These are phyloP conservation scores for Urocynchramus pylzowi DNA, from an alignment of 2,113 vertebrate species.

Conservation along the genomic window DNA sequence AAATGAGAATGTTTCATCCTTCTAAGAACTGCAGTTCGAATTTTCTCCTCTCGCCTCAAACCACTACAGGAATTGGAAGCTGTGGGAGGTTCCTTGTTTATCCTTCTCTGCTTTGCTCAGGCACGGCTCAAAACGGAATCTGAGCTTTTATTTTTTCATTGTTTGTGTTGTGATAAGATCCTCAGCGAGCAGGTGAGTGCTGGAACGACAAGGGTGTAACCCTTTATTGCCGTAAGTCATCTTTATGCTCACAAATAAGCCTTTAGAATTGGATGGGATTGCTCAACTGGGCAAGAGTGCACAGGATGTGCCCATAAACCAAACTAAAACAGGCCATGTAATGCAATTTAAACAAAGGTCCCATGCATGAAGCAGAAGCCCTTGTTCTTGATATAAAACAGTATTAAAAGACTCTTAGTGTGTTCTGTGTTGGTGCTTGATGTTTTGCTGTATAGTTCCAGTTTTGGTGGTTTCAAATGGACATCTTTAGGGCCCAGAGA, in stretches of 20 bases:
- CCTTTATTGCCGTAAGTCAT: slow-evolving; percentile 31
- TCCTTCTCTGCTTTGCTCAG: background rate
- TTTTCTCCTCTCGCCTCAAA: background rate
- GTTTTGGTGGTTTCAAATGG: background rate
- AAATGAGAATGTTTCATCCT: background rate
- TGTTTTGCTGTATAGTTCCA: background rate
- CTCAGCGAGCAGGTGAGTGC: background rate
- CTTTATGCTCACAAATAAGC: background rate
- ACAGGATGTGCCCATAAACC: slow-evolving; percentile 33
- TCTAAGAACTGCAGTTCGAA: background rate
- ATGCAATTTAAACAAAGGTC: background rate
- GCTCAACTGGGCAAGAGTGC: background rate
- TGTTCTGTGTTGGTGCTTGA: background rate
- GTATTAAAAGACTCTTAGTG: fast-evolving
- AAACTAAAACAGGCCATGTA: background rate
- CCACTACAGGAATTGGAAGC: background rate
- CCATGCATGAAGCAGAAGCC: background rate
- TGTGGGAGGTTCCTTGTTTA: background rate
- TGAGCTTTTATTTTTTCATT: background rate
- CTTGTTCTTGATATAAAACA: background rate
- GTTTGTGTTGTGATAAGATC: slow-evolving; percentile 38
- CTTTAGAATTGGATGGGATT: background rate
- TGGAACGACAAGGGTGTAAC: slow-evolving; percentile 15
- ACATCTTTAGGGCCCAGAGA: background rate
- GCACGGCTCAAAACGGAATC: background rate